Evolutionary conservation across 2,888 invertebrate species (phyloP).

Genomic region (Nowickia ferox): DNA sequence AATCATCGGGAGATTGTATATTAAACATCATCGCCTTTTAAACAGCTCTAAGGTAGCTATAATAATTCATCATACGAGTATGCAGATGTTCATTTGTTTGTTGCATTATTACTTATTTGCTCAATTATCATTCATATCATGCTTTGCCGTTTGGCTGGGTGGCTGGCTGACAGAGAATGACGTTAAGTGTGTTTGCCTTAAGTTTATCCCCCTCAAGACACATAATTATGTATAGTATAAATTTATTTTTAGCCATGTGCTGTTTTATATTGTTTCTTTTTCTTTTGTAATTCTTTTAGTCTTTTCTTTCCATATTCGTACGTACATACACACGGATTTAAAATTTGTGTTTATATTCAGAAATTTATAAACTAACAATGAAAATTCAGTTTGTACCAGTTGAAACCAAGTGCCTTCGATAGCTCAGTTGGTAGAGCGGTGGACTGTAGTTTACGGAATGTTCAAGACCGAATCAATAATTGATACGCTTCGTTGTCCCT

Average conservation of each 20-base stretch:
- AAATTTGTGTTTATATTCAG: constrained; percentile 2
- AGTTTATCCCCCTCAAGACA: not conserved
- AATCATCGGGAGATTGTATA: no score
- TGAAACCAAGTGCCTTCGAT: constrained; percentile 54
- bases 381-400: constrained; percentile 41
- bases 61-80: constrained; percentile 6
- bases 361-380: constrained; percentile 18
- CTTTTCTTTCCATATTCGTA: constrained; percentile 6
- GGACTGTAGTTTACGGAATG: constrained; percentile 73
- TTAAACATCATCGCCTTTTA: no score
- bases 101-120: not conserved
- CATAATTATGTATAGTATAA: not conserved
- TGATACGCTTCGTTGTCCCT: constrained; percentile 12
- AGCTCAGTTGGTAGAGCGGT: constrained; percentile 77
- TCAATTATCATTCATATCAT: constrained; percentile 27
- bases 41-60: no score
- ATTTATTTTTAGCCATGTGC: constrained; percentile 32
- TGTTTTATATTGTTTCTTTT: not conserved
- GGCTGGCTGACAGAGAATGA: constrained; percentile 8
- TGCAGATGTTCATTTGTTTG: not conserved
- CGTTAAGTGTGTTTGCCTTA: constrained; percentile 20
- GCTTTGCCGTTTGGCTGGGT: not conserved
- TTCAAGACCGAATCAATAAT: not conserved
- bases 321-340: not conserved
- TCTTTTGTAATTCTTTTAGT: not conserved